phyloP scores from a whole-genome alignment of 2,888 invertebrate genomes.

The Aethes cnicana region DNA sequence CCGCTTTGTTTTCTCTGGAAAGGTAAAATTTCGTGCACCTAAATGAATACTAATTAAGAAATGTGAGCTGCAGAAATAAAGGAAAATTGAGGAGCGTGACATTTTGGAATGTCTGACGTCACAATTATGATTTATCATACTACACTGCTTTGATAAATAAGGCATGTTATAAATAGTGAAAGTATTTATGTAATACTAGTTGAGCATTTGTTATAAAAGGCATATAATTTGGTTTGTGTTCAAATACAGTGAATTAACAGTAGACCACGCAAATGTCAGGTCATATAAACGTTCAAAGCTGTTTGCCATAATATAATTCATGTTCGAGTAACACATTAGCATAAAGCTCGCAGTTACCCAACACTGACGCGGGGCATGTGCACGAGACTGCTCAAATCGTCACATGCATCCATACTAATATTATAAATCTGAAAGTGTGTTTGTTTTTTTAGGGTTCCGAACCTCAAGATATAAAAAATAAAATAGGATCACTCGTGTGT shows the following conservation, averaged over 20 bases:
- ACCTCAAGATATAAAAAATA: too few relatives aligned
- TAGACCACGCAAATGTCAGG: background rate
- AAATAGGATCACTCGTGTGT: too few relatives aligned
- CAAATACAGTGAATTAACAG: slow-evolving; percentile 14
- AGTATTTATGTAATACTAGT: slow-evolving; percentile 4
- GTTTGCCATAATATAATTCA: slow-evolving; percentile 7
- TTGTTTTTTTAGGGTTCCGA: too few relatives aligned
- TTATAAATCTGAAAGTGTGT: too few relatives aligned
- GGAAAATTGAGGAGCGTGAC: slow-evolving; percentile 54
- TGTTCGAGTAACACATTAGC: slow-evolving; percentile 1
- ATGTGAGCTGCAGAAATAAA: slow-evolving; percentile 61
- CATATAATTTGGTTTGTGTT: too few relatives aligned
- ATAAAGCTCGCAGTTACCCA: background rate
- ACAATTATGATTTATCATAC: slow-evolving; percentile 46
- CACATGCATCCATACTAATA: too few relatives aligned
- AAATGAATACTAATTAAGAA: slow-evolving; percentile 72
- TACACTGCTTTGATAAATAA: slow-evolving; percentile 27
- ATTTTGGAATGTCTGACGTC: slow-evolving; percentile 47
- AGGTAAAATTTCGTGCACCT: slow-evolving; percentile 67
- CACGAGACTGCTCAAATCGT: slow-evolving; percentile 44
- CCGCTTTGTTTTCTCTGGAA: slow-evolving; percentile 70
- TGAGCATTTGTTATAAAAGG: too few relatives aligned
- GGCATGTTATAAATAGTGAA: slow-evolving; percentile 10
- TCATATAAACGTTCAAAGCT: background rate
- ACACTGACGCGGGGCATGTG: slow-evolving; percentile 34